Conservation (phyloP, 2,888 invertebrate species). For the Galerucella calmariensis region DNA sequence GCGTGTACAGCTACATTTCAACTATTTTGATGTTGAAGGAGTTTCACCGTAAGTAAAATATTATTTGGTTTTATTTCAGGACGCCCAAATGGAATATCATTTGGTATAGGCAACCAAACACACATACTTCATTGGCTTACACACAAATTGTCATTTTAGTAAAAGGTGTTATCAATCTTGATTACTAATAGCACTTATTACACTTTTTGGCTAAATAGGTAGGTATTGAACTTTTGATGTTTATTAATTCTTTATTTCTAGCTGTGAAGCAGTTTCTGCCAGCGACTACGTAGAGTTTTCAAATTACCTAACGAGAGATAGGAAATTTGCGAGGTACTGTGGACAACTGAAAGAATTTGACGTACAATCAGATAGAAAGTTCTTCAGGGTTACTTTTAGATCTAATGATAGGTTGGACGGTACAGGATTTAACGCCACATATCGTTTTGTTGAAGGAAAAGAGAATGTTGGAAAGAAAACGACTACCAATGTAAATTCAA, state of each 20-base stretch:
- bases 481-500: slow-evolving; percentile 28
- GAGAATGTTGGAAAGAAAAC: slow-evolving; percentile 69
- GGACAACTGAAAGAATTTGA: slow-evolving; percentile 85
- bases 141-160: too few species aligned
- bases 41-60: slow-evolving; percentile 85
- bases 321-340: slow-evolving; percentile 89
- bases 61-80: too few species aligned
- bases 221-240: too few species aligned
- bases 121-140: too few species aligned
- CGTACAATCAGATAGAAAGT: slow-evolving; percentile 88
- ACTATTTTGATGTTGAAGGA: slow-evolving; percentile 94
- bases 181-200: too few species aligned
- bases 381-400: slow-evolving; percentile 94
- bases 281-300: slow-evolving; percentile 98
- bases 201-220: too few species aligned
- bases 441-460: slow-evolving; percentile 82
- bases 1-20: slow-evolving; percentile 85
- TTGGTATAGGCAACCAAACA: too few species aligned
- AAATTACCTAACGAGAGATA: slow-evolving; percentile 90
- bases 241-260: slow-evolving; percentile 61
- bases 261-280: slow-evolving; percentile 90
- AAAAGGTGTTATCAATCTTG: too few species aligned
- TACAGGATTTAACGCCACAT: slow-evolving; percentile 93
- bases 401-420: slow-evolving; percentile 95
- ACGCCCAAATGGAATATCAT: too few species aligned